Conservation (phyloP, 2,113 vertebrate species). For the Pseudorectes ferrugineus region DNA sequence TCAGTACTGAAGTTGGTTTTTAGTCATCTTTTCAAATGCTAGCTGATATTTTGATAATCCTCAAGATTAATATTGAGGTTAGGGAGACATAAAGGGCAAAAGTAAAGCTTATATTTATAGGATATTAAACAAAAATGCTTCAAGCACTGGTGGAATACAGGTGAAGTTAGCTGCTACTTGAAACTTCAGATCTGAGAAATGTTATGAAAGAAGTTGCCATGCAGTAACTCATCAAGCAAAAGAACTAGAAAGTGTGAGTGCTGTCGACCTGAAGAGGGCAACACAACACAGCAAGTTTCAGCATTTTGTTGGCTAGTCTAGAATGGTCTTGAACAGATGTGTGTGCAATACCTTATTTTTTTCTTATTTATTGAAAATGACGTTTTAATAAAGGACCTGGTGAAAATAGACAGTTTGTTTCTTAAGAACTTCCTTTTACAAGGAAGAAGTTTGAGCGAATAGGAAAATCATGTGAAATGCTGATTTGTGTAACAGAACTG, state of each 20-base stretch:
- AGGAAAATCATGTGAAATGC: background rate
- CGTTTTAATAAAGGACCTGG: background rate
- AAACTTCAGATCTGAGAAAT: background rate
- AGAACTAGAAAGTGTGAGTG: background rate
- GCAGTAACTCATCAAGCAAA: background rate
- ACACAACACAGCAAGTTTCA: slow-evolving; percentile 7
- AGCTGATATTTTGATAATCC: background rate
- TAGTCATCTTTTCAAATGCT: background rate
- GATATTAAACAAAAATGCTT: background rate
- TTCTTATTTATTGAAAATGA: background rate
- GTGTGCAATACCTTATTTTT: background rate
- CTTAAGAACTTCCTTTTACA: background rate
- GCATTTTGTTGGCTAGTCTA: background rate
- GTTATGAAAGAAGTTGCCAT: background rate
- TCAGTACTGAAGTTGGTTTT: background rate
- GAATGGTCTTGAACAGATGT: background rate
- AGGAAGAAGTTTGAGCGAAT: background rate
- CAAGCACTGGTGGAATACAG: background rate
- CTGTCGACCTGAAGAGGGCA: slow-evolving; percentile 50
- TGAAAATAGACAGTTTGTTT: background rate
- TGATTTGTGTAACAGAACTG: background rate
- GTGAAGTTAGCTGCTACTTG: background rate
- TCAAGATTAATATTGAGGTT: background rate
- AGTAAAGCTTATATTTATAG: background rate
- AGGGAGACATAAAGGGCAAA: background rate